These are phyloP conservation scores for Phalacrocorax pelagicus DNA, from an alignment of 2,113 vertebrate species.

Conservation along the genomic window DNA sequence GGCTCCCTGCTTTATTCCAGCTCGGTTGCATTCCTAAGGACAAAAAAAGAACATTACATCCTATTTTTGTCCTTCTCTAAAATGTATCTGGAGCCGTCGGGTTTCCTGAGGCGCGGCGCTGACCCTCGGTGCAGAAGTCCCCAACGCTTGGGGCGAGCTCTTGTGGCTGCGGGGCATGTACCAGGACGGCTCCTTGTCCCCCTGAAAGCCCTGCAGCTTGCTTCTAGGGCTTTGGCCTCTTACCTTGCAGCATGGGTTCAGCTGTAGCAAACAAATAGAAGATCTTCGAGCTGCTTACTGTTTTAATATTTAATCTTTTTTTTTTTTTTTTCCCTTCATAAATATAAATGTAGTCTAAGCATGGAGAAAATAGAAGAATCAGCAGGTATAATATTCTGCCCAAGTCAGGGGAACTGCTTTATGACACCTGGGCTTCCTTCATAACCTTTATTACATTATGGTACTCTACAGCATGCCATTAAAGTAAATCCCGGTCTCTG, in stretches of 20 bases:
- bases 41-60: neutral
- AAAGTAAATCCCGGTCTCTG: neutral
- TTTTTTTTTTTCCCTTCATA: neutral
- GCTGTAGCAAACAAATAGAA: constrained; percentile 46
- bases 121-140: neutral
- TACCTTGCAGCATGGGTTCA: neutral
- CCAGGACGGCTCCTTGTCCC: neutral
- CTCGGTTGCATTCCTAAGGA: neutral
- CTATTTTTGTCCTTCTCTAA: neutral
- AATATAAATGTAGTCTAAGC: neutral
- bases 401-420: neutral
- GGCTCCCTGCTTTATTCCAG: neutral
- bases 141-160: neutral
- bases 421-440: neutral
- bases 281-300: neutral
- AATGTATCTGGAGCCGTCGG: neutral
- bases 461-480: neutral
- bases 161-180: neutral
- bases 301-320: constrained; percentile 44
- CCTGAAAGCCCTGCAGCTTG: constrained; percentile 17
- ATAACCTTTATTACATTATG: neutral
- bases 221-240: constrained; percentile 29
- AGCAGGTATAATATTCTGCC: neutral
- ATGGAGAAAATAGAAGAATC: constrained; percentile 27
- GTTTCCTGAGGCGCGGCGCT: neutral